Conservation (phyloP, 2,113 vertebrate species). For the Struthidea cinerea region DNA sequence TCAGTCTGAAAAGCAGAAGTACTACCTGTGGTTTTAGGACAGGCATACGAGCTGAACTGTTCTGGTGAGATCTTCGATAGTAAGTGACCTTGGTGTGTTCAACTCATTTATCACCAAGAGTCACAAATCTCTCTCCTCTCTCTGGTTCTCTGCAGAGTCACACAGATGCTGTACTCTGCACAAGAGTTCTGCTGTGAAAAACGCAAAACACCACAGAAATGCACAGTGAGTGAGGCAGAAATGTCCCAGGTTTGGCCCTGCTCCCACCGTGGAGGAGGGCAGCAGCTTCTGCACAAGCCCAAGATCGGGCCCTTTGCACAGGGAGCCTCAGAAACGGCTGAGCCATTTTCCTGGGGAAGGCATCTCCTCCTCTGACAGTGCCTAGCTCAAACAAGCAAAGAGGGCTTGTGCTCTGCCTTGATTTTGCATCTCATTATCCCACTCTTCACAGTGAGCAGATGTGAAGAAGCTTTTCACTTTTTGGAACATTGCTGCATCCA, state of each 20-base stretch:
- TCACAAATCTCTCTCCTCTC: neutral
- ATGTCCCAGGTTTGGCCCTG: neutral
- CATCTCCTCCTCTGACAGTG: neutral
- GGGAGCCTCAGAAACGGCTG: neutral
- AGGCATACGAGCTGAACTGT: neutral
- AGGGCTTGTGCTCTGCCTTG: neutral
- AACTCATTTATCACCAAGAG: neutral
- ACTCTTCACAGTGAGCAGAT: conserved; percentile 35
- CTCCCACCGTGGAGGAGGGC: neutral
- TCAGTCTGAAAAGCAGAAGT: neutral
- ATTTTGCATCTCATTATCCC: conserved; percentile 47
- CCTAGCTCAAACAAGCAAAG: neutral
- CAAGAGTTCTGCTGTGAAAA: neutral
- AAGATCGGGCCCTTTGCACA: neutral
- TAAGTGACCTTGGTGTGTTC: neutral
- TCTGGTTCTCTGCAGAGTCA: neutral
- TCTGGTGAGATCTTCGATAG: neutral
- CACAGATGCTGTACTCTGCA: neutral
- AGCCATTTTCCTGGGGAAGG: neutral
- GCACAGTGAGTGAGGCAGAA: neutral
- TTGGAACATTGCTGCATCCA: neutral
- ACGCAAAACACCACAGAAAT: rapidly evolving
- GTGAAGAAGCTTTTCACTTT: conserved; percentile 23
- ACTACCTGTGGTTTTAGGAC: neutral
- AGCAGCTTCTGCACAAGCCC: neutral